A percentile compares a stretch with the other conserved stretches of the same genome.
Evolutionary conservation across 2,797 vertebrate species (phyloP).

Genomic region (Thamnophis elegans): DNA sequence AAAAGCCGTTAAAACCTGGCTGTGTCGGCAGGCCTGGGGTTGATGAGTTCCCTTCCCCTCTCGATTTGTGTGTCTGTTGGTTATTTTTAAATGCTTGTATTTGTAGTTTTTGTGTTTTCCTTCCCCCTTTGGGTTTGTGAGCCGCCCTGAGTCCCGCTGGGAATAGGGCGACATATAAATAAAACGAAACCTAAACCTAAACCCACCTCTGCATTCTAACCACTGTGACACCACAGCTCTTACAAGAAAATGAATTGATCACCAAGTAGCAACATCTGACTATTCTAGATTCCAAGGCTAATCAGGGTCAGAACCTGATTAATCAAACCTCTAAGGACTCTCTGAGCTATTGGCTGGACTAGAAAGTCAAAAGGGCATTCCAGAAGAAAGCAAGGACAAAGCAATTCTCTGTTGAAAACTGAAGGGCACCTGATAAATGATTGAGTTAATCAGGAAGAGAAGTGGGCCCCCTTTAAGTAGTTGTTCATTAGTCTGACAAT

Average conservation of each 20-base stretch:
- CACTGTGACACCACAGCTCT: neutral
- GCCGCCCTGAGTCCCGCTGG: too few relatives aligned
- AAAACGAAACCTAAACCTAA: too few relatives aligned
- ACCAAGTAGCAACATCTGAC: neutral
- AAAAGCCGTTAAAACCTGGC: too few relatives aligned
- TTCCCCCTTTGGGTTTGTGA: too few relatives aligned
- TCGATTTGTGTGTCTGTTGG: too few relatives aligned
- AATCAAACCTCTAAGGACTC: neutral
- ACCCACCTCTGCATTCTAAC: too few relatives aligned
- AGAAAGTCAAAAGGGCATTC: accelerated
- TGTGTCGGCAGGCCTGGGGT: too few relatives aligned
- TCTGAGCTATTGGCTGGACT: accelerated
- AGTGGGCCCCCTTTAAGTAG: accelerated
- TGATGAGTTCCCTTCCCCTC: too few relatives aligned
- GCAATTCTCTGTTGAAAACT: neutral
- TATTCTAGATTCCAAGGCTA: neutral
- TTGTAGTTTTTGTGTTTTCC: too few relatives aligned
- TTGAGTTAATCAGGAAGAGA: neutral
- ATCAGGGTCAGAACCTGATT: neutral
- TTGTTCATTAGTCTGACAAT: neutral
- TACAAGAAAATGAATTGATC: neutral
- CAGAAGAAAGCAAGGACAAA: neutral
- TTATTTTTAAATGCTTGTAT: too few relatives aligned
- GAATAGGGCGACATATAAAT: too few relatives aligned
- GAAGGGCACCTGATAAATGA: neutral